Evolutionary conservation across 1,140 invertebrate genomes (phyloP), one percentile per base, ranked within the genome.

Genomic region (Tetramorium simillimum): DNA sequence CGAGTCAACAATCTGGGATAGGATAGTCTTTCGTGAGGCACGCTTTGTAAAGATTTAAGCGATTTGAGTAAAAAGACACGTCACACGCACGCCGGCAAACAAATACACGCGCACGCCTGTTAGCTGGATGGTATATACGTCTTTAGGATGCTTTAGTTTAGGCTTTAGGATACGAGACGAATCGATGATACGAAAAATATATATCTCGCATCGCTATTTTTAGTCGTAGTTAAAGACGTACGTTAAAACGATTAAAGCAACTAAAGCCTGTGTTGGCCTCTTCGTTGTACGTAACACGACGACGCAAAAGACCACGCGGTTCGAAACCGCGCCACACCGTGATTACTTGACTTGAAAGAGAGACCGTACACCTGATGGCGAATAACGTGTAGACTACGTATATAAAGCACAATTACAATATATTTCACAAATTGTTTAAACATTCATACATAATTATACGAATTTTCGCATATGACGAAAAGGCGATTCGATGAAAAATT

Each of bases 371-470:
- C 4, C 88, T 88, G 86, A 88, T 92, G 91, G 88, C 91, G 92
- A 93, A 93, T 91, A 94, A 94, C 85, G 90, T 86, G 92, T 93
- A 93, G 91, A 92, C 93, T 92, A 92, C 90, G 90, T 95, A 94
- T 49, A 49, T 69, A 69, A 94, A 95, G 94, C 94, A 94, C 93
- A 95, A 94, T 94, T 94, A 94, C 92, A 94, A 92, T 95, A 94
- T 94, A 94, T 95, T 95, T 95, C 93, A 94, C 93, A 94, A 94
- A 94, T 94, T 91, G 90, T 94, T 92, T 93, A 93, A 95, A 94
- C 94, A 94, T 94, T 94, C 94, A 95, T 94, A 94, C 94, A 94
- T 94, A 94, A 95, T 95, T 94, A 94, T 94, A 93, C 91, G 92
- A 93, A 92, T 91, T 91, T 92, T 93, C 92, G 93, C 91, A 91